Percentiles rank a stretch among this genome's conserved stretches.
These are phyloP conservation scores for Todiramphus chloris DNA, from an alignment of 2,113 vertebrate genomes.

Conservation along the genomic window DNA sequence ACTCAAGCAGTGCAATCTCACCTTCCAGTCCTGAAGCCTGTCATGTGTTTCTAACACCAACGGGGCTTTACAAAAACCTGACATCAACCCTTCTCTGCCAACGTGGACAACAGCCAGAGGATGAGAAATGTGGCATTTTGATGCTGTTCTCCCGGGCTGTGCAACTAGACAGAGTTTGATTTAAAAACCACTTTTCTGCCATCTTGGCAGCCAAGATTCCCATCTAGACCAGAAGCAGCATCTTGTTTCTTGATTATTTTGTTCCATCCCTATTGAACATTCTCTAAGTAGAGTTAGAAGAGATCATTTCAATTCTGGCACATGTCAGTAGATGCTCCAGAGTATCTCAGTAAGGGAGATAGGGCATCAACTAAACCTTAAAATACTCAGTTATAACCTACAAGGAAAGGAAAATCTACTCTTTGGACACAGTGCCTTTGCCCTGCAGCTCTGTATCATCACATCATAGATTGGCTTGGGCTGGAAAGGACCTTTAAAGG, in stretches of 20 bases:
- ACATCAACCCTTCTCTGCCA: neutral
- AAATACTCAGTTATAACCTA: neutral
- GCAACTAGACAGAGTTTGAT: neutral
- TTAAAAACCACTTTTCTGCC: neutral
- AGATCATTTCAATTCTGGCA: neutral
- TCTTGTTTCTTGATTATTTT: neutral
- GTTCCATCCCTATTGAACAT: neutral
- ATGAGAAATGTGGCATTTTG: neutral
- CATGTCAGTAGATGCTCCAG: neutral
- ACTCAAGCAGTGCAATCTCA: neutral
- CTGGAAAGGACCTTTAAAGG: too few relatives aligned
- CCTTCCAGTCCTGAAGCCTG: neutral
- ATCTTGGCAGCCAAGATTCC: neutral
- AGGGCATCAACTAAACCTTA: neutral
- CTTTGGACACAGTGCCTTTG: accelerated
- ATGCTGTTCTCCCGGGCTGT: neutral
- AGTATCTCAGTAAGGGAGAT: neutral
- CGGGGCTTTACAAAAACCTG: neutral
- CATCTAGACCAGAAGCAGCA: neutral
- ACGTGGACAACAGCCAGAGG: neutral
- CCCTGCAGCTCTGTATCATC: neutral
- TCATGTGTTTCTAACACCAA: neutral
- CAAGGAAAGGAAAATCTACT: neutral
- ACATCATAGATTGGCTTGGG: neutral
- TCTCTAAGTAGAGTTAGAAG: neutral